phyloP scores from a whole-genome alignment of 2,888 invertebrate species.

The Thecophora atra region DNA sequence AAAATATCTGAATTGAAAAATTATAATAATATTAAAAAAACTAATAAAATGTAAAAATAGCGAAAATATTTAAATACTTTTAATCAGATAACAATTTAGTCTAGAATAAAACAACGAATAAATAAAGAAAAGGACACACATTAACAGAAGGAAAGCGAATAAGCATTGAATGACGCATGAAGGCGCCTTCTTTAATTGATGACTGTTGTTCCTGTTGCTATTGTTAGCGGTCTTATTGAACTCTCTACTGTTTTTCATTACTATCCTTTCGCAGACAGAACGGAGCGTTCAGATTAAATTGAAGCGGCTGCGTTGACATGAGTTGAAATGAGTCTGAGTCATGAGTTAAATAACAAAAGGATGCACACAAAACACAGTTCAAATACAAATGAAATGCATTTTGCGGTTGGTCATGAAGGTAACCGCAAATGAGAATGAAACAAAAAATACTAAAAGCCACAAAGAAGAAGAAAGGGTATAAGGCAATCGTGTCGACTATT shows the following conservation, averaged over 20 bases:
- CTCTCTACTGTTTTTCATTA: too few relatives aligned
- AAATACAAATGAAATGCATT: slow-evolving; percentile 28
- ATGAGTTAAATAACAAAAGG: neutral
- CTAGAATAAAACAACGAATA: too few relatives aligned
- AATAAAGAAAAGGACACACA: neutral
- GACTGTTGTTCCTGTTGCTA: too few relatives aligned
- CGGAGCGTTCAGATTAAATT: neutral
- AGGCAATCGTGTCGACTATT: slow-evolving; percentile 26
- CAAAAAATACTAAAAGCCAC: neutral
- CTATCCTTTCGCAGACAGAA: neutral
- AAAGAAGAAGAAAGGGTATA: neutral
- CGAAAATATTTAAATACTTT: too few relatives aligned
- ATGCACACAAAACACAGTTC: slow-evolving; percentile 10
- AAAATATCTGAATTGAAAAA: too few relatives aligned
- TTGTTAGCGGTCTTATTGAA: too few relatives aligned
- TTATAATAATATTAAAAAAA: too few relatives aligned
- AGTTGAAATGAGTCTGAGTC: neutral
- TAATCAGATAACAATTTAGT: too few relatives aligned
- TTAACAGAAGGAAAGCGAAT: neutral
- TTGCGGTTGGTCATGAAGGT: neutral
- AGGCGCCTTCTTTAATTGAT: too few relatives aligned
- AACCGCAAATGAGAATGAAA: neutral
- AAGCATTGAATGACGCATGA: neutral
- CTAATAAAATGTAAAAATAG: too few relatives aligned
- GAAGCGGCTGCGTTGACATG: too few relatives aligned